Base-by-base conservation (phyloP, 2,888 invertebrate genomes). In the Serrognathus titanus region DNA sequence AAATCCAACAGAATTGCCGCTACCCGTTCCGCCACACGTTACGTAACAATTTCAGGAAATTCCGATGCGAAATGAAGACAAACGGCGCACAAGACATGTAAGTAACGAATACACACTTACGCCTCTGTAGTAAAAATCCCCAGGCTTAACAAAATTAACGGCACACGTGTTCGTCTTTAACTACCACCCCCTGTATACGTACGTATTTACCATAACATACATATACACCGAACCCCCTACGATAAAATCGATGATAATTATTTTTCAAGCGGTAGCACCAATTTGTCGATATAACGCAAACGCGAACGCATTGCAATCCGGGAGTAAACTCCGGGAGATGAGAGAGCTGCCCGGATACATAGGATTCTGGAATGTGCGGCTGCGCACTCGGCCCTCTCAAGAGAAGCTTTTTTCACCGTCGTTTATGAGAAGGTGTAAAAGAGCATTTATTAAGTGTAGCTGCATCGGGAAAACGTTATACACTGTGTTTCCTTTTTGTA, bases 311-410 rank as follows among this genome's bases (percentile, higher is more conserved):
- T 60, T 64, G 66, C 58, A 61, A 64, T 65, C 68, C 66, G 62
- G 65, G 68, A 69, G 68, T 66, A 69, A 67, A 71, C 70, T 72
- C 71, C 67, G 69, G 68, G 70, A 67, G 66, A 69, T 66, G 69
- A 62, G 56, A 62, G 61, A 62, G 64, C 62, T 58, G 61, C 68
- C 68, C 67, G 68, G 69, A 72, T 67, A 66, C 64, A 61, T 59
- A 60, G 66, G 70, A 69, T 67, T 67, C 72, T 71, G 73, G 68
- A 66, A 10, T 13, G 60, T 64, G 68, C 67, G 69, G 70, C 57
- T 60, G 71, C 68, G 63, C 55, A 51, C 54, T 47, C 45, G 31
- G 13, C 9, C 12, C 40, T 50, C 37, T 24, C 9, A 43, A n/a
- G 39, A n/a, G 39, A 10, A 13, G 43, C 20, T 43, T 20, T 43